Conservation (phyloP, 2,797 vertebrate genomes). For the Buphagus erythrorhynchus region DNA sequence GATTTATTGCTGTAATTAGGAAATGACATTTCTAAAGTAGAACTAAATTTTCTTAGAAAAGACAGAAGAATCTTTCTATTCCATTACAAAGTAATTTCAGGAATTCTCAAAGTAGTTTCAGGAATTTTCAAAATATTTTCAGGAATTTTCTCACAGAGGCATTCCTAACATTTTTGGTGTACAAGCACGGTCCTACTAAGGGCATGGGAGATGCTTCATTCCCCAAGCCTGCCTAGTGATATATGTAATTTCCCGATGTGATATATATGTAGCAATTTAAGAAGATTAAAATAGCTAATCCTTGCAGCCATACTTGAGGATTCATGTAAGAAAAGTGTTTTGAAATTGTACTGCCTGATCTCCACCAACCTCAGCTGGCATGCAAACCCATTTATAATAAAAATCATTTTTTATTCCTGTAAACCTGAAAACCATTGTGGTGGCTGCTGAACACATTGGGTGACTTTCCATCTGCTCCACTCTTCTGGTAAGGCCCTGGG, state of each 20-base stretch:
- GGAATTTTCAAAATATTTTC: background rate
- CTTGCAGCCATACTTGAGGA: background rate
- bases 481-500: background rate
- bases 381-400: background rate
- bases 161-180: background rate
- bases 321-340: background rate
- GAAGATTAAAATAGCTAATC: background rate
- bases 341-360: background rate
- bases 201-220: background rate
- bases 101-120: background rate
- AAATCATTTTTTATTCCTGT: background rate
- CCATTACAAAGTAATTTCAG: background rate
- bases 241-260: background rate
- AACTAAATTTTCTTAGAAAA: background rate
- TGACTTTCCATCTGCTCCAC: rapidly evolving
- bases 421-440: background rate
- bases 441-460: background rate
- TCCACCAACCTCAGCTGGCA: background rate
- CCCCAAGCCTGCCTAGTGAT: background rate
- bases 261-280: background rate
- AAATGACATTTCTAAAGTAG: background rate
- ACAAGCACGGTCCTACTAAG: background rate
- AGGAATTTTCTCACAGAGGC: background rate
- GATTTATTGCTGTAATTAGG: background rate
- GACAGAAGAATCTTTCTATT: background rate